Base-by-base conservation (phyloP, 1,140 invertebrate species). In the Drosophila hydei region DNA sequence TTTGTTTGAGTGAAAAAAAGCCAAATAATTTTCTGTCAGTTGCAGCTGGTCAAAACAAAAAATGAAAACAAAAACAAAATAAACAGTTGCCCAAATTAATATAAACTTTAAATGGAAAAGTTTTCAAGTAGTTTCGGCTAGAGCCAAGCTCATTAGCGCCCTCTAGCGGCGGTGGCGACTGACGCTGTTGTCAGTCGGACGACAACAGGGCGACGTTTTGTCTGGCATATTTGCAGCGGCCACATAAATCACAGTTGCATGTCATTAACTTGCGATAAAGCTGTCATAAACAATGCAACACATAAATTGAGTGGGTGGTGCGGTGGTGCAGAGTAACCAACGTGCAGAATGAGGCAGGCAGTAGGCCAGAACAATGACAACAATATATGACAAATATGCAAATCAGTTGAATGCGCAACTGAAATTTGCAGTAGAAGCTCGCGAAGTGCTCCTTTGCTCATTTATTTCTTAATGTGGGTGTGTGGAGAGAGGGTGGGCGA, bases 211-310 rank as follows among this genome's bases (percentile, higher is more conserved):
- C 54, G 63, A 50, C 43, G 56, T 38, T 65, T 40, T 42, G 62
- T 19, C 27, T 36, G 47, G 27, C 56, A 52, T 68, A 52, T 51
- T 52, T 48, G 42, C 58, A 36, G 18, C 27, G 38, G 42, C 45
- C 23, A 33, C 58, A 85, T 85, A 80, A 81, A 87, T 87, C 77
- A 85, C 75, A 62, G 70, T 71, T 61, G 77, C 62, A 64, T 85
- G 81, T 81, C 81, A 87, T 85, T 85, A 85, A 85, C 62, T 75
- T 64, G 77, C 81, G 55, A 85, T 85, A 85, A 85, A 85, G 79
- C 81, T 87, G 81, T 85, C 81, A 85, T 85, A 85, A 85, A 87
- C 81, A 85, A 85, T 85, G 81, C 81, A 87, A 87, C 74, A 77
- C 77, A 85, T 87, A 85, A 87, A 85, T 85, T 71, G 73, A 62